Percentiles rank a stretch among this genome's conserved stretches.
These are phyloP conservation scores for Carollia perspicillata DNA, from an alignment of 2,113 vertebrate genomes.

Conservation along the genomic window DNA sequence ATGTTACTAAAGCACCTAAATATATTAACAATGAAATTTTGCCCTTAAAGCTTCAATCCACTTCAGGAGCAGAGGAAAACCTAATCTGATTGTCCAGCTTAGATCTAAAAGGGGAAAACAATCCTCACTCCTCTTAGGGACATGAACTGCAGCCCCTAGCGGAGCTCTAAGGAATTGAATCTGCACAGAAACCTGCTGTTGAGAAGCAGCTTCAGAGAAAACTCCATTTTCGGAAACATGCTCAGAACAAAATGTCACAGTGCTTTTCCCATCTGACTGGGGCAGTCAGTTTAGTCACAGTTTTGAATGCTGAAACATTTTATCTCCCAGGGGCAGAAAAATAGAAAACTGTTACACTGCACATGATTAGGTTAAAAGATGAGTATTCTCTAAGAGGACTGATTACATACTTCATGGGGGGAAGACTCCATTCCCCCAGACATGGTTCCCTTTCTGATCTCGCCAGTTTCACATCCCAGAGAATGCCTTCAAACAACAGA, in stretches of 20 bases:
- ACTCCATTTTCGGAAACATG: neutral
- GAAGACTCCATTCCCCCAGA: neutral
- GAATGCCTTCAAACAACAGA: neutral
- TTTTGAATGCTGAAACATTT: neutral
- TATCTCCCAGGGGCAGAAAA: neutral
- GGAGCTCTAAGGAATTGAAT: neutral
- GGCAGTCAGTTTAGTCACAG: neutral
- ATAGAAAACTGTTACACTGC: neutral
- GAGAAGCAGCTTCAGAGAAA: neutral
- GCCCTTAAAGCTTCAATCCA: neutral
- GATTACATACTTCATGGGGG: neutral
- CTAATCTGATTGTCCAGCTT: neutral
- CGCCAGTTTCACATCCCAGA: neutral
- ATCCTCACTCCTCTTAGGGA: neutral
- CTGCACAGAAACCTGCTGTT: neutral
- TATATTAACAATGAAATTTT: constrained; percentile 23
- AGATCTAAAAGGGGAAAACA: neutral
- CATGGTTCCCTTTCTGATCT: neutral
- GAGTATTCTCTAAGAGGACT: neutral
- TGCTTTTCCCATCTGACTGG: neutral
- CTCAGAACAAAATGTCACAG: neutral
- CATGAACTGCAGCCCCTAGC: neutral
- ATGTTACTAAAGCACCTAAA: neutral
- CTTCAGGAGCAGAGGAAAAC: neutral
- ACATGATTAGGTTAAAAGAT: neutral